These are phyloP conservation scores for Prolemur simus DNA, from an alignment of 2,113 vertebrate genomes.

Conservation along the genomic window DNA sequence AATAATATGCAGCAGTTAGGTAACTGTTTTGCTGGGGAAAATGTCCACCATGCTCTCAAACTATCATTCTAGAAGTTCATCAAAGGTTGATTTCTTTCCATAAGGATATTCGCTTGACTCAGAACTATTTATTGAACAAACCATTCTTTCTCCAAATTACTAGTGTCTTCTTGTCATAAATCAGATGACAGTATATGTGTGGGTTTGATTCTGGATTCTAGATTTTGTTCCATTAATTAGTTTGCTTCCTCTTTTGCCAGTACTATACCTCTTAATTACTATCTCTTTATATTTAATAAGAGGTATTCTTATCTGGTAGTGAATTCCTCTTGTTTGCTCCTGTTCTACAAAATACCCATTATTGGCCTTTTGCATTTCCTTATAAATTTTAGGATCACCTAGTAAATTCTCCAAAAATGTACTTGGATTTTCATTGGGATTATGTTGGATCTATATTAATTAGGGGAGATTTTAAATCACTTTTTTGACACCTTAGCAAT, in stretches of 20 bases:
- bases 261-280: constrained; percentile 15
- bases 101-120: not conserved
- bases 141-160: not conserved
- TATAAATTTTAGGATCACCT: not conserved
- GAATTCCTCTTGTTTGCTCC: not conserved
- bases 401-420: not conserved
- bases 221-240: constrained; percentile 34
- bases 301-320: not conserved
- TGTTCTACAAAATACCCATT: not conserved
- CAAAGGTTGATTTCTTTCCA: not conserved
- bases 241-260: not conserved
- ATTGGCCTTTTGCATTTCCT: not conserved
- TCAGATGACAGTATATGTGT: not conserved
- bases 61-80: not conserved
- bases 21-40: not conserved
- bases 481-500: not conserved
- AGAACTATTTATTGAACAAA: constrained; percentile 38
- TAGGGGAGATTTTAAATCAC: not conserved
- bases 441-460: not conserved
- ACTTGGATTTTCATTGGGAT: not conserved
- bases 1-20: not conserved
- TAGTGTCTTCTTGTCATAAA: not conserved
- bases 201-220: not conserved
- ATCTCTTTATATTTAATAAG: not conserved
- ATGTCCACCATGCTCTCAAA: not conserved